phyloP scores from a whole-genome alignment of 2,888 invertebrate species.

The Athripsodes cinereus region DNA sequence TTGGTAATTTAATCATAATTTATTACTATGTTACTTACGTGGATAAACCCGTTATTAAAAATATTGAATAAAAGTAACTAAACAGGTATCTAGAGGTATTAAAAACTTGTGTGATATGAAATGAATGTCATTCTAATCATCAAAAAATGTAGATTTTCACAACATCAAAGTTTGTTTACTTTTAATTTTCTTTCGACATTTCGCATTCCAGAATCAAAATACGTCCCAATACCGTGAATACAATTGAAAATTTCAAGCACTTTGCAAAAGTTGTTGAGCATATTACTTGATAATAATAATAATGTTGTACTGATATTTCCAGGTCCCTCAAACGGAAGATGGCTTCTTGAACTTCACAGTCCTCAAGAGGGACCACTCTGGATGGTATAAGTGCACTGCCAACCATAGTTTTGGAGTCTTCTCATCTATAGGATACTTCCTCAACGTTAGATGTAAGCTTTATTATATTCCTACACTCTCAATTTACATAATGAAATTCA shows the following conservation, averaged over 20 bases:
- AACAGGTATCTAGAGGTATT: too few relatives aligned
- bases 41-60: too few relatives aligned
- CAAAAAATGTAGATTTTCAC: too few relatives aligned
- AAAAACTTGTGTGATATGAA: too few relatives aligned
- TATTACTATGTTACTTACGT: too few relatives aligned
- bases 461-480: not conserved
- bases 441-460: slow-evolving; percentile 73
- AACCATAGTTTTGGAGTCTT: slow-evolving; percentile 63
- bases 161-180: too few relatives aligned
- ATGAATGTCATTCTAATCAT: too few relatives aligned
- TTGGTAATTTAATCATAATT: too few relatives aligned
- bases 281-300: not conserved
- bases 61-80: too few relatives aligned
- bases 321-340: slow-evolving; percentile 63
- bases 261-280: not conserved
- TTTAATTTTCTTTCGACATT: too few relatives aligned
- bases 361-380: slow-evolving; percentile 66
- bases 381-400: slow-evolving; percentile 79
- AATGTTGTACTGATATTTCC: slow-evolving; percentile 11
- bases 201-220: too few relatives aligned
- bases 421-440: slow-evolving; percentile 73
- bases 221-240: not conserved
- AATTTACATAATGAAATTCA: not conserved
- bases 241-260: not conserved
- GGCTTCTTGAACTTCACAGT: slow-evolving; percentile 73